Conservation (phyloP, 1,140 invertebrate genomes). For the Caligus rogercresseyi region DNA sequence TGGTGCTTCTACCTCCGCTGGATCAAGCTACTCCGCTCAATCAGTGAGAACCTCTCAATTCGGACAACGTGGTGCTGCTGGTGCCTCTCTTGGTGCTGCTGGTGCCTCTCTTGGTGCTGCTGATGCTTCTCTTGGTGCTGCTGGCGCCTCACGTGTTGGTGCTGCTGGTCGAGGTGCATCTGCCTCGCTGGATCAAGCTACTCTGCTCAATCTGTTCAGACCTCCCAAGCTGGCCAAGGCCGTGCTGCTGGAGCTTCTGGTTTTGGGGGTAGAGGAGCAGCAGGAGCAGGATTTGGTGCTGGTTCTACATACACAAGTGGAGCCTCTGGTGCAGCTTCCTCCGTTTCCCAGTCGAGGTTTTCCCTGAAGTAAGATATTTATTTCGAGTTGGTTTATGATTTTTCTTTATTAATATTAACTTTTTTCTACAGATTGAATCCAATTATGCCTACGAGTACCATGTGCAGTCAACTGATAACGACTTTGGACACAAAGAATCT, state of each 20-base stretch:
- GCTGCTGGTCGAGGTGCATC: neutral
- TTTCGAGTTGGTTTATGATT: neutral
- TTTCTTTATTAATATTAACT: neutral
- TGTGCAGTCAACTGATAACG: conserved; percentile 23
- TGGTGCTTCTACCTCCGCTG: neutral
- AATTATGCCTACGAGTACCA: conserved; percentile 24
- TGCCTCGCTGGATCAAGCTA: neutral
- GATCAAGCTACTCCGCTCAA: neutral
- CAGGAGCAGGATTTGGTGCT: neutral
- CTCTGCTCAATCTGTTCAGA: neutral
- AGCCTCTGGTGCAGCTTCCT: neutral
- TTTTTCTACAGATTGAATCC: conserved; percentile 16
- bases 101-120: neutral
- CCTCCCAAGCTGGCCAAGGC: neutral
- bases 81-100: neutral
- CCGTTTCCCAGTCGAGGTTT: neutral
- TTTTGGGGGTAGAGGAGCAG: neutral
- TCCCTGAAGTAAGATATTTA: neutral
- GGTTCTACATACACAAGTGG: neutral
- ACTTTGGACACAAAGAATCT: conserved; percentile 24
- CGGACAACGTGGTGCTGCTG: neutral
- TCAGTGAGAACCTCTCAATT: neutral
- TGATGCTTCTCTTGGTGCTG: neutral
- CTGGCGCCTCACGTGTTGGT: neutral
- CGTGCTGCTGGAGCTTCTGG: neutral